phyloP scores from a whole-genome alignment of 2,888 invertebrate species.

The Hecatera dysodea region DNA sequence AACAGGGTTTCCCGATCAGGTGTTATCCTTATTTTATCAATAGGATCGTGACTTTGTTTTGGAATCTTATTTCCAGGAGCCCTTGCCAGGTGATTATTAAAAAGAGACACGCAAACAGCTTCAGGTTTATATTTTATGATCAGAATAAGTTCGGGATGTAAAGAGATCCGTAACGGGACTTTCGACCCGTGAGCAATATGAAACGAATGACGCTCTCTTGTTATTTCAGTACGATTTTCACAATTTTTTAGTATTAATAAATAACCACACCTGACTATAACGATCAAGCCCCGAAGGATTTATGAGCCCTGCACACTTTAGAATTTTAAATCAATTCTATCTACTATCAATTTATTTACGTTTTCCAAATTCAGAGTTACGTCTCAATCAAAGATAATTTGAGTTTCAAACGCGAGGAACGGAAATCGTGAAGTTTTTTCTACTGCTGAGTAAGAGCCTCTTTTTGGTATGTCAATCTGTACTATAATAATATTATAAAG shows the following conservation, averaged over 20 bases:
- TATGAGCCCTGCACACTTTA: too few relatives aligned
- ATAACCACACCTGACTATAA: neutral
- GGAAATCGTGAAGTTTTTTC: neutral
- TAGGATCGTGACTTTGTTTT: slow-evolving; percentile 30
- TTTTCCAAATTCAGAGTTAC: neutral
- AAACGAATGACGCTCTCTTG: too few relatives aligned
- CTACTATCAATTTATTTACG: neutral
- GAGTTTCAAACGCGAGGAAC: neutral
- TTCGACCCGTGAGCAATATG: neutral
- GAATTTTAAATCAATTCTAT: neutral
- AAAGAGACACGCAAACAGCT: neutral
- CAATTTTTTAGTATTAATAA: too few relatives aligned
- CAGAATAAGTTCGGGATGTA: neutral
- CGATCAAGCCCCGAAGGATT: too few relatives aligned
- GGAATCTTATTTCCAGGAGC: slow-evolving; percentile 30
- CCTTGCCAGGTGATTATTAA: neutral
- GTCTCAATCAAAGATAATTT: neutral
- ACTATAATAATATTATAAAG: too few relatives aligned
- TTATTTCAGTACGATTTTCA: neutral
- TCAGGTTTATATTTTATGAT: neutral
- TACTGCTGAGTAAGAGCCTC: too few relatives aligned
- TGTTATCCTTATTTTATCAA: slow-evolving; percentile 48
- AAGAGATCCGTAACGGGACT: too few relatives aligned
- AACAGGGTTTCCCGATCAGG: slow-evolving; percentile 29
- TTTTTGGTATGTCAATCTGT: too few relatives aligned